phyloP scores from a whole-genome alignment of 2,888 invertebrate species.

The Halictus quadricinctus region DNA sequence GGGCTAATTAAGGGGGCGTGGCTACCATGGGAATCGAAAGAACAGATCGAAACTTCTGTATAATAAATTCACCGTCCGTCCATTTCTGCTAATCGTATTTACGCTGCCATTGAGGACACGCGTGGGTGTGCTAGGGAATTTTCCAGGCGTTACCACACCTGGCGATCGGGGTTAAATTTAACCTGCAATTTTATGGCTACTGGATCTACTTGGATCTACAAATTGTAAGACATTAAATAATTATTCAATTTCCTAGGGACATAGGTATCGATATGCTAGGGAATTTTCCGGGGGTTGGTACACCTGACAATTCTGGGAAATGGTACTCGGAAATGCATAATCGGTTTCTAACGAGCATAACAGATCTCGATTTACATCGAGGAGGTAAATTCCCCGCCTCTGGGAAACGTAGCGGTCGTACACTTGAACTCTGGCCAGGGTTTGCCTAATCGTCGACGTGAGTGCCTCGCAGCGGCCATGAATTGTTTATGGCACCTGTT shows the following conservation, averaged over 20 bases:
- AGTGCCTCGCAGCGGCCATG: slow-evolving; percentile 5
- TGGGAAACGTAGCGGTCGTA: slow-evolving; percentile 1
- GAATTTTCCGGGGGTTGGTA: no score
- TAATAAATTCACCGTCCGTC: neutral
- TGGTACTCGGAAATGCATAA: neutral
- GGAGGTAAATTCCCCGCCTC: neutral
- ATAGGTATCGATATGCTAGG: no score
- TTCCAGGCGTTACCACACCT: neutral
- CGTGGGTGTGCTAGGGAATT: neutral
- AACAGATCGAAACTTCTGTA: neutral
- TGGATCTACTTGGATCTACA: no score
- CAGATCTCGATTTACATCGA: neutral
- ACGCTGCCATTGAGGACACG: neutral
- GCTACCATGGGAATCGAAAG: neutral
- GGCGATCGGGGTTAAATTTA: neutral
- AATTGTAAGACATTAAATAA: no score
- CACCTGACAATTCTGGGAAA: neutral
- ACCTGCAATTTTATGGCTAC: no score
- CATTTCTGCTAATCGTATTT: neutral
- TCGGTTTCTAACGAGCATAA: neutral
- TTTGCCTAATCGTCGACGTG: slow-evolving; percentile 33
- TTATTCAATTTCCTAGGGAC: no score
- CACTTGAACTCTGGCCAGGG: slow-evolving; percentile 28
- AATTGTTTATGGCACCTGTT: slow-evolving; percentile 31
- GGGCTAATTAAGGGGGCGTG: slow-evolving; percentile 39